Conservation (phyloP, 2,797 vertebrate genomes). For the Enteromius mattozi region DNA sequence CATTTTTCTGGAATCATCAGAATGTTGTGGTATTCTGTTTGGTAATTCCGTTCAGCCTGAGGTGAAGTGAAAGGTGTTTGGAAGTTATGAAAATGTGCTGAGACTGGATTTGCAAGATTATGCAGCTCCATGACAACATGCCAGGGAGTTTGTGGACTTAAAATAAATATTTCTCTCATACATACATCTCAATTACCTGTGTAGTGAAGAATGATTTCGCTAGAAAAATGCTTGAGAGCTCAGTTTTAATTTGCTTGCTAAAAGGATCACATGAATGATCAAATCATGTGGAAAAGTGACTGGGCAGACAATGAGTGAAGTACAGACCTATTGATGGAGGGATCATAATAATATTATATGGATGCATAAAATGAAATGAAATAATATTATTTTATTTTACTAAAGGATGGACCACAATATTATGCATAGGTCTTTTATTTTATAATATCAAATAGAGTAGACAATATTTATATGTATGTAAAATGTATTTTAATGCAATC, state of each 20-base stretch:
- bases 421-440: neutral
- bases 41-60: neutral
- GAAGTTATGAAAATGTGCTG: conserved; percentile 25
- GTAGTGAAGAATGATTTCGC: neutral
- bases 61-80: neutral
- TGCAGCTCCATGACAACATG: neutral
- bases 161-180: conserved; percentile 44
- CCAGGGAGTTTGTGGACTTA: neutral
- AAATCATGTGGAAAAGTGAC: neutral
- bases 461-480: too few relatives aligned
- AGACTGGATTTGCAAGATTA: conserved; percentile 21
- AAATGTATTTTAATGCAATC: too few relatives aligned
- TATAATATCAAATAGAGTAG: too few relatives aligned
- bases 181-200: conserved; percentile 25
- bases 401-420: neutral
- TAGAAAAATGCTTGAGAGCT: neutral
- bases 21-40: neutral
- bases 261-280: neutral
- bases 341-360: neutral
- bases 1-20: conserved; percentile 28
- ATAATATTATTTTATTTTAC: too few relatives aligned
- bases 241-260: conserved; percentile 7
- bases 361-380: too few relatives aligned
- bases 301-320: neutral
- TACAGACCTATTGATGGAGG: neutral